Evolutionary conservation across 2,113 vertebrate species (phyloP).

Genomic region (Rhinichthys klamathensis): DNA sequence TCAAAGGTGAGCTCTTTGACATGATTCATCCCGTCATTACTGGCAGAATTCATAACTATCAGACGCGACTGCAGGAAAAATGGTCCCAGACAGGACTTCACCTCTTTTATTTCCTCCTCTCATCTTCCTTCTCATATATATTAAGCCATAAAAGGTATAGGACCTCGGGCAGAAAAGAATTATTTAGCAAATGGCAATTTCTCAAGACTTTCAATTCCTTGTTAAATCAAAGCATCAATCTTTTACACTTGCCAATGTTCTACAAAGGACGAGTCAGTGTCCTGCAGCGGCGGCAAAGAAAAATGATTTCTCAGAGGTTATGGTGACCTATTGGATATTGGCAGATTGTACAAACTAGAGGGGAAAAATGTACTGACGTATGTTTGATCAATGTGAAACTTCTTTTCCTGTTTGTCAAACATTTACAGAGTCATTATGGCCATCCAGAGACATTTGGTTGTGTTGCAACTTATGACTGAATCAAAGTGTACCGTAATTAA

Average conservation of each 20-base stretch:
- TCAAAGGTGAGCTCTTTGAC: conserved; percentile 22
- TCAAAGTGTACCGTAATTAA: background rate
- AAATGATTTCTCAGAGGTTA: conserved; percentile 36
- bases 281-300: conserved; percentile 45
- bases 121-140: background rate
- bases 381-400: conserved; percentile 38
- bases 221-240: conserved; percentile 42
- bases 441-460: background rate
- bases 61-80: conserved; percentile 24
- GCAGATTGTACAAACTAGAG: conserved; percentile 34
- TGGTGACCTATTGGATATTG: conserved; percentile 49
- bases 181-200: conserved; percentile 33
- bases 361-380: background rate
- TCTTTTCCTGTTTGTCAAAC: background rate
- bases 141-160: conserved; percentile 22
- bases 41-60: conserved; percentile 30
- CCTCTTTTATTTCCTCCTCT: conserved; percentile 22
- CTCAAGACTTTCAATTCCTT: conserved; percentile 38
- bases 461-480: background rate
- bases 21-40: conserved; percentile 17
- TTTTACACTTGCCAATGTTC: conserved; percentile 27
- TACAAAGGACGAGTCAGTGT: conserved; percentile 27
- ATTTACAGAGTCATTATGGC: conserved; percentile 40
- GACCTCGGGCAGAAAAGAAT: background rate
- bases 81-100: conserved; percentile 20